Percentiles rank a stretch among this genome's conserved stretches.
Conservation (phyloP, 2,113 vertebrate genomes). For the Hyaena hyaena region DNA sequence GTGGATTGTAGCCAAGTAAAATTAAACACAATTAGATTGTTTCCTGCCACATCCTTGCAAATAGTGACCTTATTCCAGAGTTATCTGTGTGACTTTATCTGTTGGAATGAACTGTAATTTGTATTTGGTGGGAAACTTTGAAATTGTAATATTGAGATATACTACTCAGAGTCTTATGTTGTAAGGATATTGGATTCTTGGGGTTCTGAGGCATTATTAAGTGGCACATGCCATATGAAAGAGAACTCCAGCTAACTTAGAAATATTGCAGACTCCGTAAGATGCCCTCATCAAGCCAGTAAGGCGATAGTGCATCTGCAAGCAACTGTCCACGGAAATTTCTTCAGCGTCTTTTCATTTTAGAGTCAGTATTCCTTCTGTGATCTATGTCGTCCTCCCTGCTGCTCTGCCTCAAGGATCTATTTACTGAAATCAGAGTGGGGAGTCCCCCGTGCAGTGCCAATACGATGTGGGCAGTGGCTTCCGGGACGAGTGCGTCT, state of each 20-base stretch:
- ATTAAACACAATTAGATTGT: not conserved
- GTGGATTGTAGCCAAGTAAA: not conserved
- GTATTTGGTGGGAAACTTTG: not conserved
- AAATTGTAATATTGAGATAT: not conserved
- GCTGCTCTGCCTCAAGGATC: not conserved
- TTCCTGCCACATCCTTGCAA: not conserved
- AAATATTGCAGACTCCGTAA: fast-evolving
- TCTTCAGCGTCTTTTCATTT: not conserved
- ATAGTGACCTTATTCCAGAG: not conserved
- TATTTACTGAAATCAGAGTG: not conserved
- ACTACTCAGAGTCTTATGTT: not conserved
- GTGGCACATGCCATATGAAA: not conserved
- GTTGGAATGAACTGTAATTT: not conserved
- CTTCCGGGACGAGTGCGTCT: not conserved
- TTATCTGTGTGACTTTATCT: not conserved
- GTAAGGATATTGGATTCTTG: not conserved
- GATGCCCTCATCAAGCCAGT: not conserved
- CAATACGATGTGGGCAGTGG: fast-evolving
- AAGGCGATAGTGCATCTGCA: fast-evolving
- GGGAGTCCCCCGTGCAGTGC: not conserved
- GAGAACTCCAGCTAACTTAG: not conserved
- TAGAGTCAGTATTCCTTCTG: not conserved
- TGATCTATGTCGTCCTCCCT: not conserved
- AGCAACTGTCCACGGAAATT: too few species aligned
- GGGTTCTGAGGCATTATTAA: not conserved